These are phyloP conservation scores for Calidris pugnax DNA, from an alignment of 2,113 vertebrate genomes.

Conservation along the genomic window DNA sequence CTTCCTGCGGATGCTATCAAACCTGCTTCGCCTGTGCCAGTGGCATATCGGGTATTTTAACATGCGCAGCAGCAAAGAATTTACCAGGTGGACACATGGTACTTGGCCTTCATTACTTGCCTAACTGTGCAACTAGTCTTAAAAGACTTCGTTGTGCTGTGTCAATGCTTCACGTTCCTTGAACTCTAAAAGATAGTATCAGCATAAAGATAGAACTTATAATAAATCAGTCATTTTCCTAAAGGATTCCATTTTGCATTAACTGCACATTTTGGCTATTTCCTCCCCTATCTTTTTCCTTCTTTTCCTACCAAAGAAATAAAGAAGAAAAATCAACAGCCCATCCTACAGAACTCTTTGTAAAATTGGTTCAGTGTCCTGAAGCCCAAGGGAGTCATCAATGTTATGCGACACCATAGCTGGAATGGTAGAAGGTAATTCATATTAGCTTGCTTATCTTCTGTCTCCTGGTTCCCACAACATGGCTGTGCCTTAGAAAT, in stretches of 20 bases:
- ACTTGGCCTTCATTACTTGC: neutral
- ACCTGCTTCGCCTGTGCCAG: neutral
- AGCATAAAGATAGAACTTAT: neutral
- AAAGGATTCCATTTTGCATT: neutral
- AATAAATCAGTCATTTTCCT: neutral
- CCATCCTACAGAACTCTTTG: neutral
- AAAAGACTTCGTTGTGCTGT: conserved; percentile 18
- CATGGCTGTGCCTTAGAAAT: neutral
- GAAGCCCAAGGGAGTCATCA: neutral
- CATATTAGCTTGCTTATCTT: neutral
- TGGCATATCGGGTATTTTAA: neutral
- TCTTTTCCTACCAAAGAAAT: neutral
- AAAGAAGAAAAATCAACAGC: neutral
- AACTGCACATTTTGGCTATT: neutral
- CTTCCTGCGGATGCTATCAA: conserved; percentile 62
- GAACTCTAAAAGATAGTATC: neutral
- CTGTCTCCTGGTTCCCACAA: neutral
- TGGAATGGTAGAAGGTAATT: neutral
- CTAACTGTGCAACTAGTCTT: neutral
- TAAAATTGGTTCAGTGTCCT: neutral
- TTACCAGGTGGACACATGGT: neutral
- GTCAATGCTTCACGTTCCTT: neutral
- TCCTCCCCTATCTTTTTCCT: neutral
- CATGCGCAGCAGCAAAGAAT: conserved; percentile 1
- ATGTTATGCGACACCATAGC: neutral